Conservation (phyloP, 1,140 invertebrate species). For the Caenorhabditis tropicalis region DNA sequence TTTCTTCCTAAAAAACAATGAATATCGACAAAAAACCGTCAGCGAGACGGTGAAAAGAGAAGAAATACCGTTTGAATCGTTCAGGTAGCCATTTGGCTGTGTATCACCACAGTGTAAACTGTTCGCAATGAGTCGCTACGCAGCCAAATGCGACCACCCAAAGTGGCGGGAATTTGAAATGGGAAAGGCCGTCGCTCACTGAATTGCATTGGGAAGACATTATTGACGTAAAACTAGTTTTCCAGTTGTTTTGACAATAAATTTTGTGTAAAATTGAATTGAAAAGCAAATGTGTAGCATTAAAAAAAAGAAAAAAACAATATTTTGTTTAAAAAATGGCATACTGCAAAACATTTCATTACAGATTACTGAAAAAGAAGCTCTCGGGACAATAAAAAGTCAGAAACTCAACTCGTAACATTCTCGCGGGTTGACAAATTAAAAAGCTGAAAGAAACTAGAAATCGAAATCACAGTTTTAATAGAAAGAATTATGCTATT, state of each 20-base stretch:
- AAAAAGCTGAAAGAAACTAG: not conserved
- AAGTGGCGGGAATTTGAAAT: not conserved
- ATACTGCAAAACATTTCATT: not conserved
- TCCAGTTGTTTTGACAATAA: not conserved
- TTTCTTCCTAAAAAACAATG: not conserved
- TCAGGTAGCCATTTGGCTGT: not conserved
- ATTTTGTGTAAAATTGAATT: not conserved
- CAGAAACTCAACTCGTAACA: not conserved
- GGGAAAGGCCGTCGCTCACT: not conserved
- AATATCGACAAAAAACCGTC: not conserved
- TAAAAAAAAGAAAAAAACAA: not conserved
- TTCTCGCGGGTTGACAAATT: not conserved
- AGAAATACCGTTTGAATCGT: not conserved
- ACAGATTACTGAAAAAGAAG: not conserved
- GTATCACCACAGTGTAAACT: constrained; percentile 29
- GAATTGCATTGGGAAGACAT: not conserved
- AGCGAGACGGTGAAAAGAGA: not conserved
- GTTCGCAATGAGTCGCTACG: not conserved
- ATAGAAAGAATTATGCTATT: not conserved
- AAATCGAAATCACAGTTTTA: not conserved
- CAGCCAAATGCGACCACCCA: constrained; percentile 3
- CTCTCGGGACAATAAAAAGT: not conserved
- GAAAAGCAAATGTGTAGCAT: not conserved
- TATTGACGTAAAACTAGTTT: not conserved
- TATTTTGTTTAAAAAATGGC: not conserved